Conservation (phyloP, 2,113 vertebrate species). For the Rattus rattus region DNA sequence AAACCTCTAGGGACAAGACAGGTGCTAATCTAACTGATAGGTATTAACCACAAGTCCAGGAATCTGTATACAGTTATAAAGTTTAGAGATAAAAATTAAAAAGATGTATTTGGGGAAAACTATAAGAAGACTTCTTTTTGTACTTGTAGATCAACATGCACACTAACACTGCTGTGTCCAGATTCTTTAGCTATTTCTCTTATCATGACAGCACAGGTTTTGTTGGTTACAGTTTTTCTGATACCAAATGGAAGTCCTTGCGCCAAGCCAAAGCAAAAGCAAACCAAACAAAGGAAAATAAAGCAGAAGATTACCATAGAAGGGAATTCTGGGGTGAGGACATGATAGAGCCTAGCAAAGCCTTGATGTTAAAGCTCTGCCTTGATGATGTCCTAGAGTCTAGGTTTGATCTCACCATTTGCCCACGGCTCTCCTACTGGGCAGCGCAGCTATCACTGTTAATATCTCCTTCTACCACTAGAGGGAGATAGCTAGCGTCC, state of each 20-base stretch:
- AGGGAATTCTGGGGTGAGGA: background rate
- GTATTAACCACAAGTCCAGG: background rate
- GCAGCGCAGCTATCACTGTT: background rate
- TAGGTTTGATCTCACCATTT: background rate
- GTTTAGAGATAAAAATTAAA: background rate
- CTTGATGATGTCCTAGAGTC: background rate
- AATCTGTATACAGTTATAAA: background rate
- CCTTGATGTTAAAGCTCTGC: too few species aligned
- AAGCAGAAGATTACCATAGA: background rate
- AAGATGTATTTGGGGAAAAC: background rate
- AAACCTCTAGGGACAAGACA: background rate
- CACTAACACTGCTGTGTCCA: background rate
- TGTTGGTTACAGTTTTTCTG: background rate
- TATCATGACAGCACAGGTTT: background rate
- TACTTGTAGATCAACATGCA: background rate
- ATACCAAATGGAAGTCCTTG: background rate
- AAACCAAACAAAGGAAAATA: background rate
- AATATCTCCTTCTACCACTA: background rate
- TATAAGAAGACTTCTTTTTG: background rate
- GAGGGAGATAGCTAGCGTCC: background rate
- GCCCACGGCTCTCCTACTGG: background rate
- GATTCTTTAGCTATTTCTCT: background rate
- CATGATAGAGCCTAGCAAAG: background rate
- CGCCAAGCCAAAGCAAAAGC: background rate
- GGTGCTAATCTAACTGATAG: background rate